These are phyloP conservation scores for Archips xylosteana DNA, from an alignment of 2,888 invertebrate genomes.

Conservation along the genomic window DNA sequence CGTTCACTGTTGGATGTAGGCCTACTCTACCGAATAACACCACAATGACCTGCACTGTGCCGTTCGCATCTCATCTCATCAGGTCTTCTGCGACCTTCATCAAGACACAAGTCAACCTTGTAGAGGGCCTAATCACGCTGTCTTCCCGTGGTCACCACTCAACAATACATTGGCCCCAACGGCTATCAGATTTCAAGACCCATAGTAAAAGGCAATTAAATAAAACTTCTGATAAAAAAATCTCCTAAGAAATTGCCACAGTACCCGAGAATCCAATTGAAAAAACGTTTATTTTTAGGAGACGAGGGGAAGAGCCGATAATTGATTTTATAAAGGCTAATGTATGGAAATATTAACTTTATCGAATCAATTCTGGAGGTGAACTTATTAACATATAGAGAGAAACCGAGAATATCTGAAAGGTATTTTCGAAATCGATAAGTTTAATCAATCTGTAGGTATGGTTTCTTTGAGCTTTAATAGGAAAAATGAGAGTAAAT, in stretches of 20 bases:
- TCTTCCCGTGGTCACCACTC: too few relatives aligned
- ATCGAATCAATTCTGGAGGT: slow-evolving; percentile 73
- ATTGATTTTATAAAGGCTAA: slow-evolving; percentile 63
- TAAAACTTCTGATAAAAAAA: background rate
- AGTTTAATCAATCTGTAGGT: slow-evolving; percentile 29
- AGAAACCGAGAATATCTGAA: slow-evolving; percentile 56
- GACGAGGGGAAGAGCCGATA: slow-evolving; percentile 54
- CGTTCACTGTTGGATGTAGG: too few relatives aligned
- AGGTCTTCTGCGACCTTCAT: too few relatives aligned
- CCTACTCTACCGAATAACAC: too few relatives aligned
- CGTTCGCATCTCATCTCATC: too few relatives aligned
- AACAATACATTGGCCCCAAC: too few relatives aligned
- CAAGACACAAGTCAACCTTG: too few relatives aligned
- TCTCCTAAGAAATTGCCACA: background rate
- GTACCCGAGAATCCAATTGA: slow-evolving; percentile 5
- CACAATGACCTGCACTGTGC: too few relatives aligned
- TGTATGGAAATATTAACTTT: slow-evolving; percentile 52
- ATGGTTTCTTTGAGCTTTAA: slow-evolving; percentile 1
- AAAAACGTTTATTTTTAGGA: slow-evolving; percentile 23
- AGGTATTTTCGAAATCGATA: slow-evolving; percentile 39
- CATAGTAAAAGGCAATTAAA: background rate
- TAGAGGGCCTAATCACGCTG: too few relatives aligned
- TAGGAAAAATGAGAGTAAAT: background rate
- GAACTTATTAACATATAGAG: slow-evolving; percentile 79
- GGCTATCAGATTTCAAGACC: too few relatives aligned